Conservation (phyloP, 92 coral and sea anemone genomes). For the Epizoanthus ramosus region DNA sequence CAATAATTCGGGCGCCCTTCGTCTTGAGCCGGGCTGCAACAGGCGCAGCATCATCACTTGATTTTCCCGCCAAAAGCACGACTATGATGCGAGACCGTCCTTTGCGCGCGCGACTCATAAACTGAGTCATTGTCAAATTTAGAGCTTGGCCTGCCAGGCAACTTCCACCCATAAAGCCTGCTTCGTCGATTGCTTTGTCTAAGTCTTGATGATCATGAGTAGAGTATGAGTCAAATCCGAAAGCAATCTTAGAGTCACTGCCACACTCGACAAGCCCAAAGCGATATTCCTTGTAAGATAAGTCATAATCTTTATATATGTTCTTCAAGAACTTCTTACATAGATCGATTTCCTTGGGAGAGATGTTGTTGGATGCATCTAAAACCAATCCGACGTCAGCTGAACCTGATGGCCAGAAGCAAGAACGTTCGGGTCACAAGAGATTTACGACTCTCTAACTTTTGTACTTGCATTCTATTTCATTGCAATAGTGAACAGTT, state of each 20-base stretch:
- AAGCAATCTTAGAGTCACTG: constrained; percentile 32
- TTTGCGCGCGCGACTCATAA: constrained; percentile 15
- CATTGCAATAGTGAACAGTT: not conserved
- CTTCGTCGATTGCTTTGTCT: constrained; percentile 28
- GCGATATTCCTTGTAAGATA: constrained; percentile 34
- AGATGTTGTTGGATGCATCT: constrained; percentile 59
- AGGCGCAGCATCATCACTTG: constrained; percentile 39
- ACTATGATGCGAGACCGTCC: constrained; percentile 50
- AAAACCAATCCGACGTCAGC: constrained; percentile 58
- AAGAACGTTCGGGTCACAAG: not conserved
- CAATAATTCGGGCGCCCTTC: constrained; percentile 48
- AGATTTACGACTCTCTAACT: not conserved
- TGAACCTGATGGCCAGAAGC: constrained; percentile 46
- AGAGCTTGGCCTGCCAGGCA: constrained; percentile 46
- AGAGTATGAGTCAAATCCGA: constrained; percentile 31
- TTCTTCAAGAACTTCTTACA: constrained; percentile 63
- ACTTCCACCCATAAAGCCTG: constrained; percentile 6
- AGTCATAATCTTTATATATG: constrained; percentile 44
- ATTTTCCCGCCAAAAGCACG: constrained; percentile 60
- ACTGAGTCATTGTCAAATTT: constrained; percentile 24
- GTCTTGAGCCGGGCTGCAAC: constrained; percentile 49
- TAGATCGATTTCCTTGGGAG: constrained; percentile 43
- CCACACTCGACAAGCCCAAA: constrained; percentile 67
- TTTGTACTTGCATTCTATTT: not conserved
- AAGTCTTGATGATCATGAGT: not conserved